Base-by-base conservation (phyloP, 1,140 invertebrate genomes). In the Cyclargus thomasi region DNA sequence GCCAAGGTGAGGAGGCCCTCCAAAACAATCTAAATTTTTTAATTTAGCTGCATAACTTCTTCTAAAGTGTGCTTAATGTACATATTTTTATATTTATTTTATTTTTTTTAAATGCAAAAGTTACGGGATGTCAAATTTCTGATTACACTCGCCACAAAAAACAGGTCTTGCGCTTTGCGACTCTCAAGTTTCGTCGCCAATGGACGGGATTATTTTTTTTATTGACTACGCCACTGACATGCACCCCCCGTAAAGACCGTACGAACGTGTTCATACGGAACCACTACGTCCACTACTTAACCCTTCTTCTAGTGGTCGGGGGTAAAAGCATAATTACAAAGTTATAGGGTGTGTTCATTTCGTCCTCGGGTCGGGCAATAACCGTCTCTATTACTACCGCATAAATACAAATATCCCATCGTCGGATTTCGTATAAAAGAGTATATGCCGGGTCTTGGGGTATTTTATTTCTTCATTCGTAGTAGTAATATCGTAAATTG, bases 221-320 rank as follows among this genome's bases (percentile, higher is more conserved):
- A n/a, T n/a, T n/a, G n/a, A n/a, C 29, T 29, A 4, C 29, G 29
- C 29, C 1, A 0, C 29, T 29, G 29, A 29, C 4, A 6, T 8
- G 39, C 11, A 39, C 39, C 39, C 39, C 14, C 39, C 39, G n/a
- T 47, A 16, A 47, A 14, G 39, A 47, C 18, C 20, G 72, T 80
- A 74, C 75, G 74, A 74, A 74, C 73, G 68, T 78, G 76, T 75
- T 77, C 73, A 68, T 74, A 74, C 65, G 66, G 69, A 74, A 71
- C 70, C 69, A 77, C 71, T 73, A 74, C 72, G 77, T 74, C 70
- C 67, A 77, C 71, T 73, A 74, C 73, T 79, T 74, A 77, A 78
- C 74, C 75, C 73, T 70, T 70, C 64, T 39, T 67, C 59, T 64
- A 68, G 68, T 71, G 75, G 64, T 70, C 70, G 67, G 74, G 39